These are phyloP conservation scores for Cladopsammia gracilis DNA, from an alignment of 64 coral and sea anemone species.

Conservation along the genomic window DNA sequence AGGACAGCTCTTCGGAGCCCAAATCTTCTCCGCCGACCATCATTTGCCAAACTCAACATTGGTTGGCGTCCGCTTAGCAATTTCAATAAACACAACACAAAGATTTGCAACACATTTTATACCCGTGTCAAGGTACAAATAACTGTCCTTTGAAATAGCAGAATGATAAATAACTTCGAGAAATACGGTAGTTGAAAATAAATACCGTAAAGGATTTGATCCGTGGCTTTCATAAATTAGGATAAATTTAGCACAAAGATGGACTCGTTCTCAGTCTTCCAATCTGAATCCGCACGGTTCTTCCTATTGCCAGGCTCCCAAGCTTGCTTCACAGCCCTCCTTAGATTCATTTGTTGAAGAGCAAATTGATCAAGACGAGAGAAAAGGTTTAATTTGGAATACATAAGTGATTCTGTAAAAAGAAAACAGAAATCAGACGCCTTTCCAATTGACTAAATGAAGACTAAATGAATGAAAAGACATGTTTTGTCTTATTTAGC, in stretches of 20 bases:
- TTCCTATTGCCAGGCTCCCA: neutral
- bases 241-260: neutral
- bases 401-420: no score
- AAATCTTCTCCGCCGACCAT: conserved; percentile 11
- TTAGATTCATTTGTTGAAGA: neutral
- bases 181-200: neutral
- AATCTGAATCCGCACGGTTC: neutral
- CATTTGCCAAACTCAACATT: conserved; percentile 12
- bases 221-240: conserved; percentile 4
- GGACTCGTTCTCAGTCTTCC: neutral
- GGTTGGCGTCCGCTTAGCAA: neutral
- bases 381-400: no score
- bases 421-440: no score
- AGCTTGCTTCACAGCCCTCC: neutral
- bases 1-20: conserved; percentile 20
- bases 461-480: no score
- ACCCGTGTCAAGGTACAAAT: neutral
- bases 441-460: no score
- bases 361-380: no score
- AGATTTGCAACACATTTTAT: neutral
- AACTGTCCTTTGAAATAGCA: neutral
- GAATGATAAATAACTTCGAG: neutral
- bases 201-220: neutral
- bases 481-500: no score
- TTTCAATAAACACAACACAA: neutral